Percentiles rank a stretch among this genome's conserved stretches.
Evolutionary conservation across 37 sponge, comb jelly and placozoan species (phyloP).

Genomic region (Axinella damicornis): DNA sequence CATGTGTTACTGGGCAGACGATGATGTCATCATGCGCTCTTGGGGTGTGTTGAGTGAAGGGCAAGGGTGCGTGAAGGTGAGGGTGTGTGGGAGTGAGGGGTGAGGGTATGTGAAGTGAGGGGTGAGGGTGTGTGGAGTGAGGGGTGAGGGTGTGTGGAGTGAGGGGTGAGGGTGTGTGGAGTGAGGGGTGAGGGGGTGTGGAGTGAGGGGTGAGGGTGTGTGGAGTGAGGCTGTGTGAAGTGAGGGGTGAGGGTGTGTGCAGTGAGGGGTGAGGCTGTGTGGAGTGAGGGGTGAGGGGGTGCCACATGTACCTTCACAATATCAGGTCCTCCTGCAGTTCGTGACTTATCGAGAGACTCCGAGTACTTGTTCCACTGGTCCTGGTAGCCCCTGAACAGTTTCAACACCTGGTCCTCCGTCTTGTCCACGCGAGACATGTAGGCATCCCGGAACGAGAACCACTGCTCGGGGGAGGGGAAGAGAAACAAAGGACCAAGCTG

Average conservation of each 20-base stretch:
- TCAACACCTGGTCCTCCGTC: constrained; percentile 55
- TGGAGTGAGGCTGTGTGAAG: not conserved
- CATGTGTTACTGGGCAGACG: too few relatives aligned
- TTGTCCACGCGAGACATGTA: constrained; percentile 68
- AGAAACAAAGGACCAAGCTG: too few relatives aligned
- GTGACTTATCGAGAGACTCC: constrained; percentile 33
- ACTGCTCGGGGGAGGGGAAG: constrained; percentile 11
- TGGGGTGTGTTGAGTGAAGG: constrained; percentile 2
- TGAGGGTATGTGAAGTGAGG: not conserved
- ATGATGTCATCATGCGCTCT: too few relatives aligned
- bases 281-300: too few relatives aligned
- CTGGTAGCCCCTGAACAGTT: constrained; percentile 55
- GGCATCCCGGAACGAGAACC: constrained; percentile 51
- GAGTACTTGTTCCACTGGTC: constrained; percentile 67
- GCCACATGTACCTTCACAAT: constrained; percentile 37
- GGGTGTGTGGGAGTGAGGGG: not conserved
- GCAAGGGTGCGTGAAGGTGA: not conserved
- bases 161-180: too few relatives aligned
- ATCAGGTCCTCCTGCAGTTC: not conserved
- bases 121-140: not conserved
- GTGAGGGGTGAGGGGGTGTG: too few relatives aligned
- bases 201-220: too few relatives aligned
- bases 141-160: not conserved
- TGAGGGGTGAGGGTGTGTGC: not conserved
- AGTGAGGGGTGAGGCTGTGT: too few relatives aligned